phyloP scores from a whole-genome alignment of 2,113 vertebrate species.

The Balaeniceps rex region DNA sequence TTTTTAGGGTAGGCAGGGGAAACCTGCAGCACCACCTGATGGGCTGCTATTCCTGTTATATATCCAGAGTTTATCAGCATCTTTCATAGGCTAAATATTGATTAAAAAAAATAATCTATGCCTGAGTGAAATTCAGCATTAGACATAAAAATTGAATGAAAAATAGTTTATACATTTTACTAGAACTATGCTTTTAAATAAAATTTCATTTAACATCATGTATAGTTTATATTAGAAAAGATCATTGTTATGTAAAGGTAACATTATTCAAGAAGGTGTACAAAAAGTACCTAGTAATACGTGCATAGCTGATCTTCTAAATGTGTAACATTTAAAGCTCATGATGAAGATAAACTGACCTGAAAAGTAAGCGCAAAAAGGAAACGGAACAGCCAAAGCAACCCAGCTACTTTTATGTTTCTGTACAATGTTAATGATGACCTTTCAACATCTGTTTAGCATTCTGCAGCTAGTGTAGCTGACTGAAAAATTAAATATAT shows the following conservation, averaged over 20 bases:
- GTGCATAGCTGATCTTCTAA: not conserved
- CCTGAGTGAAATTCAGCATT: not conserved
- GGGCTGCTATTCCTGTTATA: not conserved
- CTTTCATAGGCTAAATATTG: not conserved
- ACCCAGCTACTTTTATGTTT: not conserved
- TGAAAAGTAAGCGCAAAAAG: not conserved
- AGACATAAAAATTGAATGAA: not conserved
- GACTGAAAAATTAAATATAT: not conserved
- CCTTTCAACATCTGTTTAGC: not conserved
- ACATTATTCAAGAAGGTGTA: not conserved
- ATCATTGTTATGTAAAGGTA: not conserved
- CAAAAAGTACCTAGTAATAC: not conserved
- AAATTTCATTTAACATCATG: rapidly evolving
- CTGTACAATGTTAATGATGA: not conserved
- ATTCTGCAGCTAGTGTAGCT: not conserved
- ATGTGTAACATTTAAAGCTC: not conserved
- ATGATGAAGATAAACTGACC: not conserved
- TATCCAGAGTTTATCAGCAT: not conserved
- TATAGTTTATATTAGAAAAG: not conserved
- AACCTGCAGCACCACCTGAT: not conserved
- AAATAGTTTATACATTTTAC: not conserved
- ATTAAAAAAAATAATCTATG: not conserved
- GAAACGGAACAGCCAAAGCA: not conserved
- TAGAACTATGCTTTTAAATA: not conserved
- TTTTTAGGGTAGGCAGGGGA: not conserved